phyloP scores from a whole-genome alignment of 2,888 invertebrate genomes.

The Parnassius glacialis region DNA sequence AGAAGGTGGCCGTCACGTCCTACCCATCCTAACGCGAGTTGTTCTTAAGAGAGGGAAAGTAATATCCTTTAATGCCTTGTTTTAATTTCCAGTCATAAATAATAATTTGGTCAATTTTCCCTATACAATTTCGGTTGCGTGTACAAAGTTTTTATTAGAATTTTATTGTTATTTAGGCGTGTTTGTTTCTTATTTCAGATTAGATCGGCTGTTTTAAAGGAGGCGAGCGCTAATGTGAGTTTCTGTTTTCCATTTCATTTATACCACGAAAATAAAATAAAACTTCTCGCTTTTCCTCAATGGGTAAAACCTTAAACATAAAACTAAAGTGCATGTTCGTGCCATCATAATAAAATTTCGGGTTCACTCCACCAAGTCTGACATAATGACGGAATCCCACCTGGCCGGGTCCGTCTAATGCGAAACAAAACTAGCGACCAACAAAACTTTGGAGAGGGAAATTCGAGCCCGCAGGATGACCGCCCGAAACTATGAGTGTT shows the following conservation, averaged over 20 bases:
- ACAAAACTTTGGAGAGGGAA: slow-evolving; percentile 57
- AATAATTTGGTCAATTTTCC: slow-evolving; percentile 80
- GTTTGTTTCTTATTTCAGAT: slow-evolving; percentile 81
- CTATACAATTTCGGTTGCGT: slow-evolving; percentile 76
- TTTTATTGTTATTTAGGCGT: slow-evolving; percentile 81
- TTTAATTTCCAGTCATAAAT: slow-evolving; percentile 78
- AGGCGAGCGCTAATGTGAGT: slow-evolving; percentile 79
- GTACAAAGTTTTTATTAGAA: slow-evolving; percentile 78
- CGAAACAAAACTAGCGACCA: slow-evolving; percentile 54
- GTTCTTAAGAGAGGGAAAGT: slow-evolving; percentile 65
- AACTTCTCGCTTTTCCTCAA: slow-evolving; percentile 43
- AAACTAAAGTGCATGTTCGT: slow-evolving; percentile 33
- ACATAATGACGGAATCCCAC: slow-evolving; percentile 54
- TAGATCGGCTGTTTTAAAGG: slow-evolving; percentile 77
- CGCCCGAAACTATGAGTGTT: slow-evolving; percentile 69
- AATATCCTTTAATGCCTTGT: slow-evolving; percentile 70
- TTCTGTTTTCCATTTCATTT: slow-evolving; percentile 71
- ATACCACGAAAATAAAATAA: slow-evolving; percentile 65
- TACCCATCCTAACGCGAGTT: slow-evolving; percentile 47
- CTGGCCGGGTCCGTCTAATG: slow-evolving; percentile 58
- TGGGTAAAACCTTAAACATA: slow-evolving; percentile 2
- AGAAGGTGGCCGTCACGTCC: slow-evolving; percentile 44
- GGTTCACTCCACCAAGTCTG: slow-evolving; percentile 46
- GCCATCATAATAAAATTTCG: slow-evolving; percentile 58
- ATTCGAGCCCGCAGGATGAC: slow-evolving; percentile 64